Conservation (phyloP, 1,140 invertebrate species). For the Polyergus mexicanus region DNA sequence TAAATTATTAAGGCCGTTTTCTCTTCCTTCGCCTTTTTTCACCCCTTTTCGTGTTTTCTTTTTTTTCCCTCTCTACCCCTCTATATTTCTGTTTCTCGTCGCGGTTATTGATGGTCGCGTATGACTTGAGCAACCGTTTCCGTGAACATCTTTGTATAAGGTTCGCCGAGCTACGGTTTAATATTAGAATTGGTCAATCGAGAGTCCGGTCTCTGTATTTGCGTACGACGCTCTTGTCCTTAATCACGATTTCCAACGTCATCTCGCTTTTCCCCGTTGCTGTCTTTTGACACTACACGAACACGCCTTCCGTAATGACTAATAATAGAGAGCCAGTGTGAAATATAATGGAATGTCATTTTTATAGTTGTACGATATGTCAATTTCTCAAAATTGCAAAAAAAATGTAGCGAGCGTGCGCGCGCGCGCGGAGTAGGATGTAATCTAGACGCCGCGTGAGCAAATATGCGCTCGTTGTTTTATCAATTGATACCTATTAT, state of each 20-base stretch:
- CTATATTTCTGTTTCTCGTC: background rate
- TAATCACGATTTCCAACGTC: background rate
- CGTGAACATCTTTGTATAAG: too few species aligned
- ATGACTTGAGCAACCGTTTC: too few species aligned
- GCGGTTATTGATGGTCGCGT: background rate
- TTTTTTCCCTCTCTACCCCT: background rate
- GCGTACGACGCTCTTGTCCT: background rate
- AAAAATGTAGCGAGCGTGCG: background rate
- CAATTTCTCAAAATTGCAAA: background rate
- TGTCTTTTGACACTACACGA: background rate
- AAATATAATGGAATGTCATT: background rate
- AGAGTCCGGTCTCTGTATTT: background rate
- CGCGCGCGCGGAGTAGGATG: background rate
- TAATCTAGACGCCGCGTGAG: background rate
- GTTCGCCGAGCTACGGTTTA: background rate
- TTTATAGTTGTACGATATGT: background rate
- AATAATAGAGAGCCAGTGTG: background rate
- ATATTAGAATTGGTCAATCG: background rate
- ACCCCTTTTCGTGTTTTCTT: background rate
- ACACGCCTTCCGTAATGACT: background rate
- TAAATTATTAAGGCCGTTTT: conserved; percentile 44
- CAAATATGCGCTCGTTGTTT: background rate
- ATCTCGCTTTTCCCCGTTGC: background rate
- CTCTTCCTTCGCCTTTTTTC: background rate
- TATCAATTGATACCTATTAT: conserved; percentile 18